Base-by-base conservation (phyloP, 1,140 invertebrate species). In the Paracyclopina nana region DNA sequence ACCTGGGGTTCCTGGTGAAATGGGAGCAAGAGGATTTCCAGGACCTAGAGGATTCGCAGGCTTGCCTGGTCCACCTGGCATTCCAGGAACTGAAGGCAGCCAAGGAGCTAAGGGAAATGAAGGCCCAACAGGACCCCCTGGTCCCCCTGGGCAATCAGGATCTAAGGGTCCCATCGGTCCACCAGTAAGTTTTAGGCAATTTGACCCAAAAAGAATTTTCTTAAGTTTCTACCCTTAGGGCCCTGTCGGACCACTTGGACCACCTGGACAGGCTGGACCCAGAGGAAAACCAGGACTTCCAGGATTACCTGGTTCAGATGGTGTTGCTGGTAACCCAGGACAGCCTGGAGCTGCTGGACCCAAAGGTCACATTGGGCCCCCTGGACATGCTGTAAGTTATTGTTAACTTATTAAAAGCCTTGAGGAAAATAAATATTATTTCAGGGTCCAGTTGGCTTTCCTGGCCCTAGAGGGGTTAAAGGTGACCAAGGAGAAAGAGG, bases 1-100 rank as follows among this genome's bases (percentile, higher is more conserved):
- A 38, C 71, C 75, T 1, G 83, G 82, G 11, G 58, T 77, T 34
- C 70, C 78, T 16, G 82, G 82, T 57, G 82, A 84, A 71, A 68
- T 83, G 70, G 79, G 82, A n/a, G 78, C 79, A 0, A 64, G 80
- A 64, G 79, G 80, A 12, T 83, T 84, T 62, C 72, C 76, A 52
- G 82, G 82, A 6, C 73, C 79, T 5, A 66, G 80, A 62, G 82
- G 82, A 31, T 77, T 82, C 59, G 74, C 79, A 22, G 82, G 81
- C 4, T 60, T 79, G 31, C 74, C 77, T 26, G 80, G 80, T 3
- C 75, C 76, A 57, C 75, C 78, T 6, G 80, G 80, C 46, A 72
- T 80, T 57, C 76, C 79, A 25, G 79, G 80, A 25, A 70, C 65
- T 49, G 78, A 81, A 68, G 80, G 82, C 22, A 70, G 73, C 4